Base-by-base conservation (phyloP, 2,797 vertebrate genomes). In the Myotis planiceps region DNA sequence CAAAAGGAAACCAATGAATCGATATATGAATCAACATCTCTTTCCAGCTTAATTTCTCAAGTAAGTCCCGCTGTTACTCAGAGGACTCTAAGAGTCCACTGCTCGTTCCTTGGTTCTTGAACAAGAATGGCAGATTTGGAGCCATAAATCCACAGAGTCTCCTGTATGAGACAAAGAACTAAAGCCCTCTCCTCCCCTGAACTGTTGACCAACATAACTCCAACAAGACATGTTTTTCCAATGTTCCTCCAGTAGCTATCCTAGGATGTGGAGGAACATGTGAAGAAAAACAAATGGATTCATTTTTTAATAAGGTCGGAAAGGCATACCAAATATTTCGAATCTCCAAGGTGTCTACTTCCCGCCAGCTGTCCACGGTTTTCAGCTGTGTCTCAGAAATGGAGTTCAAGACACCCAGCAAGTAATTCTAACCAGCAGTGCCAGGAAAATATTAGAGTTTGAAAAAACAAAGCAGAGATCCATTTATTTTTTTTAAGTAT, bases 371-470 rank as follows among this genome's bases (percentile, higher is more conserved):
- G 93, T 91, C 58, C 92, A 75, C 29, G 3, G 47, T 92, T 94
- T 95, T 96, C 94, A 95, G 95, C 90, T 96, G 84, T 78, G 88
- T 69, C 95, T 97, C 92, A 71, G 75, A 92, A 92, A 93, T 55
- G 82, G 72, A 97, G 92, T 83, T 89, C 88, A 95, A 42, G 94
- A 97, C 88, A 97, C 78, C 94, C 88, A 93, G 96, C 94, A 94
- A 97, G 88, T 93, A 95, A 96, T 96, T 89, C 95, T 96, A 92
- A 94, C 60, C 75, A 94, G 82, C 82, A 81, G 63, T 95, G 96
- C 95, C 97, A 97, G 97, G 97, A 97, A 97, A 97, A 97, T 97
- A 94, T 98, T 96, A 97, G 63, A 19, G 5, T 91, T 85, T 55
- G 51, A 78, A 93, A 94, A 90, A 96, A 94, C 32, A 95, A 96